Conservation (phyloP, 2,113 vertebrate species). For the Pangasianodon gigas region DNA sequence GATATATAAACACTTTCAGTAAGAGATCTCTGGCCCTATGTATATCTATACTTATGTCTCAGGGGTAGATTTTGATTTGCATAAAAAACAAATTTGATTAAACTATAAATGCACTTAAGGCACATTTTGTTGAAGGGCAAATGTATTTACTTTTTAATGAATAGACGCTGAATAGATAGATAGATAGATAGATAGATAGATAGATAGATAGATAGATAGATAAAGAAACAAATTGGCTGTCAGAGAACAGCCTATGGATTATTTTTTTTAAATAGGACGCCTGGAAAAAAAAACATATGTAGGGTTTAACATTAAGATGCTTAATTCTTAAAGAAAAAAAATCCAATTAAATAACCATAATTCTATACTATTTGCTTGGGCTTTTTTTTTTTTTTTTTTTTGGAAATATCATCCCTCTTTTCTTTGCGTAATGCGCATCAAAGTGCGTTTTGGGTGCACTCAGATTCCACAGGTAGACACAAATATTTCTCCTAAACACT, state of each 20-base stretch:
- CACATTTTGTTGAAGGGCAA: not conserved
- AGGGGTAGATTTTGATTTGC: not conserved
- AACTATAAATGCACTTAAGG: not conserved
- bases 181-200: conserved; percentile 3
- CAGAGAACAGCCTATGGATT: not conserved
- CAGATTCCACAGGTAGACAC: conserved; percentile 19
- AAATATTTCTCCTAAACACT: not conserved
- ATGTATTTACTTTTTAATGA: not conserved
- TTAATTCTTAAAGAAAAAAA: not conserved
- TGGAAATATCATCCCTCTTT: not conserved
- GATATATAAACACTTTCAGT: not conserved
- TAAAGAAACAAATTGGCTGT: not conserved
- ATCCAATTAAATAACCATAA: not conserved
- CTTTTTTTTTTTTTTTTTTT: not conserved
- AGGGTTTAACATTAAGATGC: not conserved
- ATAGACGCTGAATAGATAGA: not conserved
- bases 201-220: conserved; percentile 15
- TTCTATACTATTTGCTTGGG: not conserved
- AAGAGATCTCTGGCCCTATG: not conserved
- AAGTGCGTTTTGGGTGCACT: not conserved
- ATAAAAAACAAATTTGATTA: not conserved
- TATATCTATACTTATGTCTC: not conserved
- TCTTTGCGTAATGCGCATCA: not conserved
- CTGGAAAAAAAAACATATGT: not conserved
- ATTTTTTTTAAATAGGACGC: not conserved